phyloP scores from a whole-genome alignment of 2,888 invertebrate genomes.

The Uloborus plumipes region DNA sequence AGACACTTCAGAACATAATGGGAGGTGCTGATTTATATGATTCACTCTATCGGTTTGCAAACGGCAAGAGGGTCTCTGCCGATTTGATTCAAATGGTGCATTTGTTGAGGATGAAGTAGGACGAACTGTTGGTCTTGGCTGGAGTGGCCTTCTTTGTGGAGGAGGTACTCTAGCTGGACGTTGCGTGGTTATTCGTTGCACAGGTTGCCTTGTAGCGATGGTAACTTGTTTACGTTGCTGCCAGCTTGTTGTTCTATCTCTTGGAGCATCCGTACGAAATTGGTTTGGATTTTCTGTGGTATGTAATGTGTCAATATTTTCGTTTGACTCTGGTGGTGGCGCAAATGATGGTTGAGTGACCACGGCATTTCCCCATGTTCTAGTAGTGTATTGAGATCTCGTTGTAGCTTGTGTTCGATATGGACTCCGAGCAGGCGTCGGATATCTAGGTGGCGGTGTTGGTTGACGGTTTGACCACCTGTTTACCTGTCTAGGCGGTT shows the following conservation, averaged over 20 bases:
- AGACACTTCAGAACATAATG: slow-evolving; percentile 23
- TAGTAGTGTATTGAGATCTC: slow-evolving; percentile 22
- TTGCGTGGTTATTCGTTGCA: slow-evolving; percentile 17
- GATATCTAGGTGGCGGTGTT: slow-evolving; percentile 40
- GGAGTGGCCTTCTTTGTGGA: slow-evolving; percentile 24
- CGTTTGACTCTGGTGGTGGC: slow-evolving; percentile 4
- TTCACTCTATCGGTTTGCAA: slow-evolving; percentile 27
- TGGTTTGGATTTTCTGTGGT: neutral
- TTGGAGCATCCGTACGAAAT: slow-evolving; percentile 33
- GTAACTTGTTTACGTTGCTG: slow-evolving; percentile 38
- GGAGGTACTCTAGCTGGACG: slow-evolving; percentile 18
- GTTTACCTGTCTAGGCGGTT: slow-evolving; percentile 20
- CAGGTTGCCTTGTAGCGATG: slow-evolving; percentile 10
- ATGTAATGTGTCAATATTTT: neutral
- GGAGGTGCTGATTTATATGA: slow-evolving; percentile 35
- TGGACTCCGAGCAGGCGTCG: slow-evolving; percentile 16
- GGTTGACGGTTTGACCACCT: slow-evolving; percentile 39
- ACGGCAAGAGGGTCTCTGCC: slow-evolving; percentile 31
- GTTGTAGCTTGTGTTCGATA: slow-evolving; percentile 16
- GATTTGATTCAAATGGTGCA: slow-evolving; percentile 39
- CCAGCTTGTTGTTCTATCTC: neutral
- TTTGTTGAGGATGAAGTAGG: slow-evolving; percentile 12
- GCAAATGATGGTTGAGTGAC: slow-evolving; percentile 12
- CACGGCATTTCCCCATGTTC: slow-evolving; percentile 11
- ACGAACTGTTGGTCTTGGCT: slow-evolving; percentile 27